These are phyloP conservation scores for Actinernus sp. DNA, from an alignment of 92 coral and sea anemone genomes.

Conservation along the genomic window DNA sequence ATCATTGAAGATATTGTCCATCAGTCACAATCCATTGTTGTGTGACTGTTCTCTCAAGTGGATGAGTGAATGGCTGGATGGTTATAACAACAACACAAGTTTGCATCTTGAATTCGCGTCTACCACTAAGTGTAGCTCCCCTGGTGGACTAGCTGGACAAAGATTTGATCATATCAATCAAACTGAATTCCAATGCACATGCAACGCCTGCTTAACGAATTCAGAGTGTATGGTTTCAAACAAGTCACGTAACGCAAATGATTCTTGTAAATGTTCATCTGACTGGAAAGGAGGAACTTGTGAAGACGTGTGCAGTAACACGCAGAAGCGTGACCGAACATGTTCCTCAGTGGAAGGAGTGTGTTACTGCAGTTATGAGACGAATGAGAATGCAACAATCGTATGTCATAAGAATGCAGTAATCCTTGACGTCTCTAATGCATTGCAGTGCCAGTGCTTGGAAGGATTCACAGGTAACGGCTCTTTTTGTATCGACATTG, in stretches of 20 bases:
- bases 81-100: background rate
- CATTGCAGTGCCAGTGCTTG: background rate
- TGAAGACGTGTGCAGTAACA: slow-evolving; percentile 1
- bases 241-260: background rate
- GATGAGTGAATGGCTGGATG: slow-evolving; percentile 51
- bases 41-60: slow-evolving; percentile 61
- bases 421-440: background rate
- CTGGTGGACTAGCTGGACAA: slow-evolving; percentile 14
- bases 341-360: background rate
- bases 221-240: background rate
- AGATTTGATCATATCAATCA: background rate
- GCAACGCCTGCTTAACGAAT: slow-evolving; percentile 17
- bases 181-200: slow-evolving; percentile 9
- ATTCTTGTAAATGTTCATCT: slow-evolving; percentile 13
- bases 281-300: slow-evolving; percentile 22
- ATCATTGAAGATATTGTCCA: slow-evolving; percentile 12
- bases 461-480: slow-evolving; percentile 14
- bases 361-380: slow-evolving; percentile 11
- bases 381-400: background rate
- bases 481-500: slow-evolving; percentile 21
- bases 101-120: background rate
- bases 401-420: slow-evolving; percentile 3
- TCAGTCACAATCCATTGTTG: slow-evolving; percentile 39
- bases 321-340: slow-evolving; percentile 1
- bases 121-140: slow-evolving; percentile 13